Conservation (phyloP, 2,888 invertebrate genomes). For the Microctonus hyperodae region DNA sequence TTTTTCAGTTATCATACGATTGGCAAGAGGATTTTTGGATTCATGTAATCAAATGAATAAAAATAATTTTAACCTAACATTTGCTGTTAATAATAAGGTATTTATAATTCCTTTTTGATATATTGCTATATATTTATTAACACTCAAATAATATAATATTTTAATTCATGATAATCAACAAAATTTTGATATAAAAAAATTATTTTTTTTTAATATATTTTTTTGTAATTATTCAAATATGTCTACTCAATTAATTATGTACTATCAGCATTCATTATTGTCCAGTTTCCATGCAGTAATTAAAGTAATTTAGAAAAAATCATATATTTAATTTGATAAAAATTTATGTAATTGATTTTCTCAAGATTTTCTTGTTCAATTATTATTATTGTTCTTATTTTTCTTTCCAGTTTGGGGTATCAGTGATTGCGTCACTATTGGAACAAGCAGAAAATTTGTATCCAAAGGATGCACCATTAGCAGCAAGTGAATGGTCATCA, state of each 20-base stretch:
- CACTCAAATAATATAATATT: too few relatives aligned
- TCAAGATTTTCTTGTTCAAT: background rate
- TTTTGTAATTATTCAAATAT: background rate
- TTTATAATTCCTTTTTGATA: constrained; percentile 39
- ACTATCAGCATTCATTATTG: too few relatives aligned
- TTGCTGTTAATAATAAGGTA: constrained; percentile 66
- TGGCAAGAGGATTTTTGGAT: constrained; percentile 54
- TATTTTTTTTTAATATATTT: constrained; percentile 1
- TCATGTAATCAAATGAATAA: constrained; percentile 51
- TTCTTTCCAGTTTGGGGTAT: constrained; percentile 67
- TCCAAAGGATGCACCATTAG: constrained; percentile 52
- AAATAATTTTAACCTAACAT: constrained; percentile 58
- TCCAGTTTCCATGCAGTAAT: too few relatives aligned
- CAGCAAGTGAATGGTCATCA: constrained; percentile 52
- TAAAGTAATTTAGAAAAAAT: too few relatives aligned
- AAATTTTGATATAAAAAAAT: too few relatives aligned
- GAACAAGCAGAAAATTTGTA: constrained; percentile 64
- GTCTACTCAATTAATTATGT: too few relatives aligned
- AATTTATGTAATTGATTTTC: constrained; percentile 5
- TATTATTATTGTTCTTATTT: constrained; percentile 16
- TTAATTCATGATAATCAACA: too few relatives aligned
- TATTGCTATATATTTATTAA: background rate
- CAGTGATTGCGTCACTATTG: constrained; percentile 66
- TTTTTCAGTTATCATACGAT: constrained; percentile 45
- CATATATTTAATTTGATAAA: too few relatives aligned